phyloP scores from a whole-genome alignment of 1,140 invertebrate species.

The Zaprionus taronus region DNA sequence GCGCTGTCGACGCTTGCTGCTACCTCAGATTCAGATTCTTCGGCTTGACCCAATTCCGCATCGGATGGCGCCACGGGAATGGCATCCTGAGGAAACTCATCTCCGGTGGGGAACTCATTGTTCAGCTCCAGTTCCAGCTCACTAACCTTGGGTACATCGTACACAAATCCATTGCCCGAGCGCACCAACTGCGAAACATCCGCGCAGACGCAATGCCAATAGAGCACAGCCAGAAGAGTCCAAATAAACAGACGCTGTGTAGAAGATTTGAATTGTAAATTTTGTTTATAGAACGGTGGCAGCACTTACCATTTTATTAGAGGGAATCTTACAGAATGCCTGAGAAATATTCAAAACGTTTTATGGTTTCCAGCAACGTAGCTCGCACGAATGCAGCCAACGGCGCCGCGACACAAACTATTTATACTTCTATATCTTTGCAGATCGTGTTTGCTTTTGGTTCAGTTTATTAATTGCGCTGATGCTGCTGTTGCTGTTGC shows the following conservation, averaged over 20 bases:
- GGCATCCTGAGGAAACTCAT: conserved; percentile 71
- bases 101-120: conserved; percentile 70
- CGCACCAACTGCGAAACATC: conserved; percentile 74
- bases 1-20: conserved; percentile 19
- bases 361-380: conserved; percentile 62
- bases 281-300: conserved; percentile 17
- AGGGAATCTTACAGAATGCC: conserved; percentile 47
- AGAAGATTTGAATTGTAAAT: neutral
- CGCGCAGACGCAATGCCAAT: conserved; percentile 38
- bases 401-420: conserved; percentile 62
- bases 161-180: conserved; percentile 76
- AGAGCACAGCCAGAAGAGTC: conserved; percentile 38
- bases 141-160: conserved; percentile 69
- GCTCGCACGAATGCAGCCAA: conserved; percentile 69
- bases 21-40: conserved; percentile 41
- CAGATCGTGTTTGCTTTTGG: conserved; percentile 57
- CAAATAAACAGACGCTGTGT: conserved; percentile 46
- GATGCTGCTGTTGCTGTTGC: conserved; percentile 45
- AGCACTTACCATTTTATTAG: conserved; percentile 48
- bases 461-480: conserved; percentile 76
- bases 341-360: conserved; percentile 13
- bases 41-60: conserved; percentile 57
- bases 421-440: conserved; percentile 75
- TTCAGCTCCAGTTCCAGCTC: conserved; percentile 69
- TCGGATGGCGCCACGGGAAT: conserved; percentile 70